A percentile compares a stretch with the other conserved stretches of the same genome.
These are phyloP conservation scores for Eurois occulta DNA, from an alignment of 2,888 invertebrate genomes.

Conservation along the genomic window DNA sequence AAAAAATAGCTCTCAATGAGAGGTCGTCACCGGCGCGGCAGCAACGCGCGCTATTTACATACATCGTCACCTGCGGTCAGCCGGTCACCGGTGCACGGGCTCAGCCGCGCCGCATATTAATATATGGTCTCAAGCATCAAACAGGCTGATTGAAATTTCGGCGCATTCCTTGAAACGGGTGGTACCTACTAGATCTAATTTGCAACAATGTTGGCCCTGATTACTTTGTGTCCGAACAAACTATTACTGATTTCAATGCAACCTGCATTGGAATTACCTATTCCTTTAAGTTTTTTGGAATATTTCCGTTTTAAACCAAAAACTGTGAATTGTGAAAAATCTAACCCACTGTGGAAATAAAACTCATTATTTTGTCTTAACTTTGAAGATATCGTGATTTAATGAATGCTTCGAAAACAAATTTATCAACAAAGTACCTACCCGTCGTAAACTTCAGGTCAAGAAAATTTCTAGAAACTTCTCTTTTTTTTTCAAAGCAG, in stretches of 20 bases:
- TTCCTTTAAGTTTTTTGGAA: neutral
- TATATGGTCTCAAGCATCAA: neutral
- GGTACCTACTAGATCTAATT: neutral
- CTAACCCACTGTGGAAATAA: neutral
- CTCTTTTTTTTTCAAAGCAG: too few species aligned
- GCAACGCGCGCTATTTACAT: conserved; percentile 37
- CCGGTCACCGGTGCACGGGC: neutral
- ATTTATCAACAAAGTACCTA: too few species aligned
- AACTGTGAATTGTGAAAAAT: neutral
- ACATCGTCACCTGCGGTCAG: conserved; percentile 2
- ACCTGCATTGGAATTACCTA: neutral
- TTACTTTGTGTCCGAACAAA: neutral
- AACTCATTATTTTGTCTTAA: neutral
- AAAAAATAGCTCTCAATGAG: conserved; percentile 70
- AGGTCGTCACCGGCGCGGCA: conserved; percentile 12
- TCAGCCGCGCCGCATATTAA: neutral
- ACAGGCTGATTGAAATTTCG: neutral
- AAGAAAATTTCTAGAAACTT: too few species aligned
- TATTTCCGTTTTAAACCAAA: neutral
- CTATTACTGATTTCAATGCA: neutral
- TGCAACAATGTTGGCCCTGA: neutral
- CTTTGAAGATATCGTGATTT: too few species aligned
- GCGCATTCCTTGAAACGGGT: neutral
- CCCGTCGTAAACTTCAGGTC: too few species aligned
- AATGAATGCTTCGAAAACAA: too few species aligned